A percentile compares a stretch with the other conserved stretches of the same genome.
Evolutionary conservation across 2,797 vertebrate species (phyloP).

Genomic region (Gouania willdenowi): DNA sequence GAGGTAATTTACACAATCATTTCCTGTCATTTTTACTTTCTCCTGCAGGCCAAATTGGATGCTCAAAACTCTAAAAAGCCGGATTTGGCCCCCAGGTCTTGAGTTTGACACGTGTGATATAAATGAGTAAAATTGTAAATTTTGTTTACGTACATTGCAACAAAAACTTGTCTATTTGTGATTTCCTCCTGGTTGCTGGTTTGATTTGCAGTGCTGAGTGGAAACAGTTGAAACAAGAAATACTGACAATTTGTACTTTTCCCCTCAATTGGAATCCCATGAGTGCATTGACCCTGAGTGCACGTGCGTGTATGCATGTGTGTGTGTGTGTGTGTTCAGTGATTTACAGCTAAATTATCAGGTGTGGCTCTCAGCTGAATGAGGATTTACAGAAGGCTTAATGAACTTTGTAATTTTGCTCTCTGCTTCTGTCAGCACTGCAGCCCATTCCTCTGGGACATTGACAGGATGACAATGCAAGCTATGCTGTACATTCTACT

Average conservation of each 20-base stretch:
- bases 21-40: too few species aligned
- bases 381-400: constrained; percentile 47
- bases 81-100: too few species aligned
- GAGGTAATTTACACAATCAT: too few species aligned
- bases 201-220: too few species aligned
- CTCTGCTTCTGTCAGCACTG: constrained; percentile 44
- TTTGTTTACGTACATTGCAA: too few species aligned
- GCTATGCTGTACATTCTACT: constrained; percentile 28
- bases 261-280: neutral
- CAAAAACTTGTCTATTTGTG: too few species aligned
- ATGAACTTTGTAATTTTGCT: constrained; percentile 52
- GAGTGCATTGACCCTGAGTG: neutral
- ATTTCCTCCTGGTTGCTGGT: too few species aligned
- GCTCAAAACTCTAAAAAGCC: too few species aligned
- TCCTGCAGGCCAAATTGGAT: too few species aligned
- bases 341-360: constrained; percentile 35
- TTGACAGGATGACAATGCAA: constrained; percentile 13
- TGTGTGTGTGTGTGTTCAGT: constrained; percentile 1
- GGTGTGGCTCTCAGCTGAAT: constrained; percentile 41
- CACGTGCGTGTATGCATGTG: neutral
- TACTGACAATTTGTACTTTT: neutral
- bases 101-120: too few species aligned
- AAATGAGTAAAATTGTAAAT: too few species aligned
- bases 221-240: too few species aligned
- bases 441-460: constrained; percentile 29